phyloP scores from a whole-genome alignment of 2,113 vertebrate species.

The Vulpes ferrilata region DNA sequence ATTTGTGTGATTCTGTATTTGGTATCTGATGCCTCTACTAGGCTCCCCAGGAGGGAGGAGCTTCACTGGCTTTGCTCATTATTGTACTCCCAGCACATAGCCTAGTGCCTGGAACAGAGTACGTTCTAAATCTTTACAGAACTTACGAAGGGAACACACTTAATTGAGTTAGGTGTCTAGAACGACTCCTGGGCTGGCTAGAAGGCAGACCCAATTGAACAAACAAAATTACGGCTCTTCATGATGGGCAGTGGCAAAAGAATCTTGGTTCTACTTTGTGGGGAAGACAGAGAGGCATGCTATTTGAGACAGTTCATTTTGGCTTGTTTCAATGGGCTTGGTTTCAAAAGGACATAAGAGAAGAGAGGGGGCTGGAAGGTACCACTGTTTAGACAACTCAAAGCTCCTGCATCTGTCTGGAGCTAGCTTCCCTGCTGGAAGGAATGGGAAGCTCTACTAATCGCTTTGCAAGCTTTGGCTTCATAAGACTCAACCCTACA shows the following conservation, averaged over 20 bases:
- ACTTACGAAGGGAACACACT: background rate
- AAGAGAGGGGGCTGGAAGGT: background rate
- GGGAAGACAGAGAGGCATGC: background rate
- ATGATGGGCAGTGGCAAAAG: background rate
- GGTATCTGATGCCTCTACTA: background rate
- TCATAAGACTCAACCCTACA: background rate
- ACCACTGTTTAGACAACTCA: background rate
- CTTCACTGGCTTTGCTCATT: background rate
- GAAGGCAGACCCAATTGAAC: background rate
- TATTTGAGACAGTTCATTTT: constrained; percentile 14
- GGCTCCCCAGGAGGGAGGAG: background rate
- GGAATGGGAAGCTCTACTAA: background rate
- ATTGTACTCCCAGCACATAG: background rate
- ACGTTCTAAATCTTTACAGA: constrained; percentile 14
- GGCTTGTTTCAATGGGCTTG: background rate
- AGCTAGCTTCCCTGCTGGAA: constrained; percentile 16
- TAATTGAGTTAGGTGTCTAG: background rate
- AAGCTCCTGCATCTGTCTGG: background rate
- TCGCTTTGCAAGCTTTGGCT: background rate
- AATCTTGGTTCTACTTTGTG: background rate
- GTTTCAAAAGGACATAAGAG: background rate
- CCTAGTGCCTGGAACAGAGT: background rate
- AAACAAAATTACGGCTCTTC: background rate
- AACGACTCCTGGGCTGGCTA: constrained; percentile 16
- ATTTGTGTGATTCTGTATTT: background rate